phyloP scores from a whole-genome alignment of 2,888 invertebrate species.

The Aproaerema taeniolella region DNA sequence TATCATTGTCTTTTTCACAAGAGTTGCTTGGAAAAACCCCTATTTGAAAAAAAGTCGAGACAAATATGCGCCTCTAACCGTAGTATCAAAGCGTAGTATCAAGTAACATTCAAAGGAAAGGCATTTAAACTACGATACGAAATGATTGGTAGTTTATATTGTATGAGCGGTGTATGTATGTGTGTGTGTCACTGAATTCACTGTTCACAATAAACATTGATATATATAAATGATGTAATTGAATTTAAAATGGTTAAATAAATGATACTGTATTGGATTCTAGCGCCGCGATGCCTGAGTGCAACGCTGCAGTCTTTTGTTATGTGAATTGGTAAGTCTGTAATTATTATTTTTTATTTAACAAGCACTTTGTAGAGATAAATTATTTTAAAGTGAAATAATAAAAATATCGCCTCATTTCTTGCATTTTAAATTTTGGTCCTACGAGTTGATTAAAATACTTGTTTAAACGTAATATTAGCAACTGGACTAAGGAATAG shows the following conservation, averaged over 20 bases:
- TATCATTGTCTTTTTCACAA: not conserved
- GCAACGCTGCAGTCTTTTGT: slow-evolving; percentile 45
- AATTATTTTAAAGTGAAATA: too few species aligned
- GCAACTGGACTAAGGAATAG: too few species aligned
- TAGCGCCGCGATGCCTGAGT: slow-evolving; percentile 36
- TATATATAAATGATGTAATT: slow-evolving; percentile 18
- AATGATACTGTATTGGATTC: slow-evolving; percentile 18
- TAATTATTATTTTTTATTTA: too few species aligned
- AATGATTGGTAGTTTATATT: slow-evolving; percentile 37
- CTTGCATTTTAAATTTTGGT: too few species aligned
- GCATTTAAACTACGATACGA: slow-evolving; percentile 60
- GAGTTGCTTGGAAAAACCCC: too few species aligned
- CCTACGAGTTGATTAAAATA: too few species aligned
- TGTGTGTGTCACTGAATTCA: slow-evolving; percentile 25
- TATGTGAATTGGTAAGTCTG: slow-evolving; percentile 62
- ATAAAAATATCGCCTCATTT: too few species aligned
- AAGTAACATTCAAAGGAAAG: slow-evolving; percentile 23
- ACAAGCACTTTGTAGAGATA: not conserved
- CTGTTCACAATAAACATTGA: slow-evolving; percentile 25
- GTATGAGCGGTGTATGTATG: slow-evolving; percentile 28
- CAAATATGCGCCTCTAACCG: too few species aligned
- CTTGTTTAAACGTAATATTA: too few species aligned
- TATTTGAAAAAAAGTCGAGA: too few species aligned
- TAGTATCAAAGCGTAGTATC: not conserved
- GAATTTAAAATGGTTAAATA: slow-evolving; percentile 24